phyloP scores from a whole-genome alignment of 2,888 invertebrate species.

The Agonopterix arenella region DNA sequence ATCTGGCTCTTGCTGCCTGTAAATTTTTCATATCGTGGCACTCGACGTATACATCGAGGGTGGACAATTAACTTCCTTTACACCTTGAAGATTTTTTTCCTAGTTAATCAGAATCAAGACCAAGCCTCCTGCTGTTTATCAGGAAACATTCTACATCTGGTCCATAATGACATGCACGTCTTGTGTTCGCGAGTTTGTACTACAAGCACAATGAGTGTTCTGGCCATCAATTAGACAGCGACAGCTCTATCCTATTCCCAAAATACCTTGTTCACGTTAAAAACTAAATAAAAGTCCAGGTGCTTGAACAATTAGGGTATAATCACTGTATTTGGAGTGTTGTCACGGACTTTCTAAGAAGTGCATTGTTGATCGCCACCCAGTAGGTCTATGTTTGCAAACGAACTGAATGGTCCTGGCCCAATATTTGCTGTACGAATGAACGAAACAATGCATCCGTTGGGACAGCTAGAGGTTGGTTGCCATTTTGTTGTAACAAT shows the following conservation, averaged over 20 bases:
- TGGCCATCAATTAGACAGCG: conserved; percentile 47
- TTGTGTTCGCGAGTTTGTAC: conserved; percentile 40
- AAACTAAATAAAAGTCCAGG: conserved; percentile 68
- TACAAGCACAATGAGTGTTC: conserved; percentile 36
- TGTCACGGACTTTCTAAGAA: conserved; percentile 69
- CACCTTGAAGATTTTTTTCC: no score
- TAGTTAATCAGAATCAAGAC: no score
- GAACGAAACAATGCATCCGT: conserved; percentile 68
- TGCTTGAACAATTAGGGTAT: conserved; percentile 67
- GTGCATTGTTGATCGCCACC: conserved; percentile 64
- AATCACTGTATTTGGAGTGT: conserved; percentile 71
- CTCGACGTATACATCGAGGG: no score
- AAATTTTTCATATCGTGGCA: no score
- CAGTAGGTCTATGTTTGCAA: conserved; percentile 69
- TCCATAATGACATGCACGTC: conserved; percentile 14
- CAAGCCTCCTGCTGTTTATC: no score
- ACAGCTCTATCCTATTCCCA: conserved; percentile 39
- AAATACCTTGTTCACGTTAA: conserved; percentile 57
- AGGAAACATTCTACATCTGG: neutral
- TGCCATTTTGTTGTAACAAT: conserved; percentile 40
- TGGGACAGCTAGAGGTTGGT: conserved; percentile 66
- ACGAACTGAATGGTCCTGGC: conserved; percentile 58
- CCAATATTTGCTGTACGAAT: conserved; percentile 73
- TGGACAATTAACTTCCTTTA: no score
- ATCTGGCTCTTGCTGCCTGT: no score